Conservation (phyloP, 2,113 vertebrate genomes). For the Xenus cinereus region DNA sequence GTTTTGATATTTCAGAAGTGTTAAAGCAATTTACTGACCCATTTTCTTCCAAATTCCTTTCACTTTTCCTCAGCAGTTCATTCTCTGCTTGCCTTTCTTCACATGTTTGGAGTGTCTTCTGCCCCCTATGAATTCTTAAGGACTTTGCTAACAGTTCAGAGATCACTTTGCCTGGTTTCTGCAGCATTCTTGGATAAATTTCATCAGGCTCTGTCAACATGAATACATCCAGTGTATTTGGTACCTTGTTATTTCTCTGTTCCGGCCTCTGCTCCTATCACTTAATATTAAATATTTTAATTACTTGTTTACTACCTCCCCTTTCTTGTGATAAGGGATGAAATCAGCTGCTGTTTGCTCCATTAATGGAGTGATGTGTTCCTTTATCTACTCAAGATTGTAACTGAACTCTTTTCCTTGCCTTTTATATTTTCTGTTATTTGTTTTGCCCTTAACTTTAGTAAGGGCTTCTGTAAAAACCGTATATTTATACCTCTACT, state of each 20-base stretch:
- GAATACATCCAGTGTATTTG: background rate
- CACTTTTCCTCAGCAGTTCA: background rate
- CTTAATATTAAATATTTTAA: background rate
- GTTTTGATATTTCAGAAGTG: background rate
- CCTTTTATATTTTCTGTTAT: background rate
- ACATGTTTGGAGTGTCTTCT: background rate
- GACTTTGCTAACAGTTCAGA: background rate
- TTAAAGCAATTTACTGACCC: background rate
- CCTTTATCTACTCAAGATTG: background rate
- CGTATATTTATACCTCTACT: background rate
- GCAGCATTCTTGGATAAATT: background rate
- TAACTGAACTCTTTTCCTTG: background rate
- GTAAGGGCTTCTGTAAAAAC: background rate
- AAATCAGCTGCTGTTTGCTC: background rate
- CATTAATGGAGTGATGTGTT: background rate
- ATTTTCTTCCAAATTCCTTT: background rate
- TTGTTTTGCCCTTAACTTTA: background rate
- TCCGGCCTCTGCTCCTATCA: background rate
- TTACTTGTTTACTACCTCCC: background rate
- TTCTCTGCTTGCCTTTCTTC: background rate
- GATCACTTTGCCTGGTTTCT: background rate
- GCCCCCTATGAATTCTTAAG: background rate
- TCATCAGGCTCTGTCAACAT: background rate
- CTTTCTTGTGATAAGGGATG: background rate
- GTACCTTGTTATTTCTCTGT: background rate